Evolutionary conservation across 2,888 invertebrate species (phyloP).

Genomic region (Aphidoletes aphidimyza): DNA sequence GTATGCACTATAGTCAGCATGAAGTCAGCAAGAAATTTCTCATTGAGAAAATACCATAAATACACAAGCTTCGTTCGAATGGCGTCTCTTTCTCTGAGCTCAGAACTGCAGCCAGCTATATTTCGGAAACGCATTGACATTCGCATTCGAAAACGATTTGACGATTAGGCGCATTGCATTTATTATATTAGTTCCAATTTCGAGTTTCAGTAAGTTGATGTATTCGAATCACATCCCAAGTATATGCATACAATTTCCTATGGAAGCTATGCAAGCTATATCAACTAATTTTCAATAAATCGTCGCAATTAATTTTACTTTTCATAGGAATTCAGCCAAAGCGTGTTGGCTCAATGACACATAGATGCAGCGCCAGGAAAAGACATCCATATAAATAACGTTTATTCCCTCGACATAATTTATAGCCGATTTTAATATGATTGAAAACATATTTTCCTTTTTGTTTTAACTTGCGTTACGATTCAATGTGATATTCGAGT

Average conservation of each 20-base stretch:
- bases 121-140: too few species aligned
- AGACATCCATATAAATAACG: neutral
- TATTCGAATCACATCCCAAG: neutral
- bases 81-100: too few species aligned
- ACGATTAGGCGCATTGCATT: slow-evolving; percentile 39
- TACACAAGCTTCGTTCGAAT: too few species aligned
- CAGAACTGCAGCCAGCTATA: too few species aligned
- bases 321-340: neutral
- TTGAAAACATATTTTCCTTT: slow-evolving; percentile 40
- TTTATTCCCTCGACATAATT: slow-evolving; percentile 40
- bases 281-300: slow-evolving; percentile 44
- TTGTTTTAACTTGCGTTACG: too few species aligned
- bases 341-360: neutral
- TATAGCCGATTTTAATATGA: slow-evolving; percentile 37
- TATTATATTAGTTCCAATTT: neutral
- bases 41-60: neutral
- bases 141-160: neutral
- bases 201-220: too few species aligned
- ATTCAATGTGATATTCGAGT: neutral
- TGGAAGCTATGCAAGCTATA: neutral
- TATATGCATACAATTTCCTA: neutral
- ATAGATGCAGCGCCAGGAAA: neutral
- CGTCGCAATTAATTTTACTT: slow-evolving; percentile 38
- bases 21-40: neutral
- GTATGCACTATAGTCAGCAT: too few species aligned